Conservation (phyloP, 2,797 vertebrate species). For the Cephalopachus bancanus region DNA sequence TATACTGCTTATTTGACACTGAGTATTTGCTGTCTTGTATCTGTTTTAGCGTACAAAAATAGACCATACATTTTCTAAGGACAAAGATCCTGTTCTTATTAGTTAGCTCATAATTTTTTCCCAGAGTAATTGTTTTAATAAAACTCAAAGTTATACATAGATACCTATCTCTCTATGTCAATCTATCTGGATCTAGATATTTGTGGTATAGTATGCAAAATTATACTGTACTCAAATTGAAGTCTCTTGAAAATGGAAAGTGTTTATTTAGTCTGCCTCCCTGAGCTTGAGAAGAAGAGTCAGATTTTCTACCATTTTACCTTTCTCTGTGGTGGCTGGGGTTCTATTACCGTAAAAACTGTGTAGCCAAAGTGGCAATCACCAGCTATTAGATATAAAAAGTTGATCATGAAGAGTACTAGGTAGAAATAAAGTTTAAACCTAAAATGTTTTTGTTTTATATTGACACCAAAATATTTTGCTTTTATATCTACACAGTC, state of each 20-base stretch:
- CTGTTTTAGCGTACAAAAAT: conserved; percentile 31
- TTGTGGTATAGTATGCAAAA: neutral
- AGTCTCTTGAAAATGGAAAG: neutral
- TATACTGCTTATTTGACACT: neutral
- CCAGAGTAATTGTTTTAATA: neutral
- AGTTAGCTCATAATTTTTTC: conserved; percentile 48
- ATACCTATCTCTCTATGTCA: neutral
- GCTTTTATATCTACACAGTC: conserved; percentile 28
- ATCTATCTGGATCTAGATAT: neutral
- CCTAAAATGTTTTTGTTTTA: conserved; percentile 28
- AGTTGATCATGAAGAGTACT: neutral
- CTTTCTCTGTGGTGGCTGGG: neutral
- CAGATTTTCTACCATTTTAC: neutral
- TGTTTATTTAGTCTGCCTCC: neutral
- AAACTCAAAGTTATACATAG: neutral
- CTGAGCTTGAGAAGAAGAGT: neutral
- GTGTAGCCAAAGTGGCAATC: neutral
- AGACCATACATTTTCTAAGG: conserved; percentile 38
- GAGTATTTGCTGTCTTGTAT: neutral
- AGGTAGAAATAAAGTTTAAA: conserved; percentile 33
- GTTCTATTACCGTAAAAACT: conserved; percentile 54
- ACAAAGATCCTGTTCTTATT: conserved; percentile 35
- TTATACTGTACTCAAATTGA: conserved; percentile 9
- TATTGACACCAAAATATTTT: conserved; percentile 41
- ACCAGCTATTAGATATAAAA: conserved; percentile 24